Conservation (phyloP, 2,113 vertebrate species). For the Chroicocephalus ridibundus region DNA sequence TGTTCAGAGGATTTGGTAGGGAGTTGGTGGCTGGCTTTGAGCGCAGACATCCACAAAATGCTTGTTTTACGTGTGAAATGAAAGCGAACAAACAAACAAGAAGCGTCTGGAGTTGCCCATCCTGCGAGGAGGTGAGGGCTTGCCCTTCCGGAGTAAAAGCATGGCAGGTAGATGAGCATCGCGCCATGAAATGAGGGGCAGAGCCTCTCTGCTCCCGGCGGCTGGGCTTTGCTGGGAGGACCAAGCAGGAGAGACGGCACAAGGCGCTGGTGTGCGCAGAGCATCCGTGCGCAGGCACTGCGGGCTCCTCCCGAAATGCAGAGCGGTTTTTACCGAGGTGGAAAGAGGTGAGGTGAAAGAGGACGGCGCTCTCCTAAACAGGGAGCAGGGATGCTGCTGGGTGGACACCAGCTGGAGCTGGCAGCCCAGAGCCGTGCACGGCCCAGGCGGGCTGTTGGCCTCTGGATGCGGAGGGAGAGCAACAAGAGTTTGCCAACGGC, state of each 20-base stretch:
- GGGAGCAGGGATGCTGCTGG: neutral
- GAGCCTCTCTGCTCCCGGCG: neutral
- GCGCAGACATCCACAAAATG: neutral
- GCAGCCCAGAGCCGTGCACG: neutral
- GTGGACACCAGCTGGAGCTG: neutral
- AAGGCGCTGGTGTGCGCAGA: neutral
- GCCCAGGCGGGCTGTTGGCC: neutral
- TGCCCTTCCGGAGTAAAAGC: neutral
- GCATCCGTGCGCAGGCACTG: rapidly evolving
- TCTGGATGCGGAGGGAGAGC: neutral
- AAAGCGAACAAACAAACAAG: neutral
- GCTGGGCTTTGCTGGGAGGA: neutral
- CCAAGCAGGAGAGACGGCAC: neutral
- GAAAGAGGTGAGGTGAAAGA: neutral
- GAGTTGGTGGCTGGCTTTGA: neutral
- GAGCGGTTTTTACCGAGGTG: neutral
- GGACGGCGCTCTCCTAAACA: neutral
- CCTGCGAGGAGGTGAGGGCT: neutral
- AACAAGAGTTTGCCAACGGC: neutral
- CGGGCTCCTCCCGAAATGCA: neutral
- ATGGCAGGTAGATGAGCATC: neutral
- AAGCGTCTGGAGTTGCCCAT: neutral
- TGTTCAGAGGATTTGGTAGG: neutral
- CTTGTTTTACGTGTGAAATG: neutral
- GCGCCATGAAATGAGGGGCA: rapidly evolving